Percentiles rank a stretch among this genome's conserved stretches.
Evolutionary conservation across 2,113 vertebrate genomes (phyloP).

Genomic region (Chamaea fasciata): DNA sequence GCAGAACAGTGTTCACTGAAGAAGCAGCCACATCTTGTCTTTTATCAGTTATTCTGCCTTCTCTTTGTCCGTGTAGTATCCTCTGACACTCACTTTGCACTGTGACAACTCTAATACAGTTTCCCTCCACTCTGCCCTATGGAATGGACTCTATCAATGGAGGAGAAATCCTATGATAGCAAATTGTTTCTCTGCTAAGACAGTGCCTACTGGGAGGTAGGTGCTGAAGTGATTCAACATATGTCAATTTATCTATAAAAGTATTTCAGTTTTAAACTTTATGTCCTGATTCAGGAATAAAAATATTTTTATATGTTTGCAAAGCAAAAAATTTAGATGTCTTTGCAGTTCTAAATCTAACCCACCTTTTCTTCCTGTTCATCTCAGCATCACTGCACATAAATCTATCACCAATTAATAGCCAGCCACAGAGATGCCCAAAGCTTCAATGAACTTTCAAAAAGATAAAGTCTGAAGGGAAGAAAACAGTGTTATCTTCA

Average conservation of each 20-base stretch:
- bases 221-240: not conserved
- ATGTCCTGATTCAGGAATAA: not conserved
- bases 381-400: not conserved
- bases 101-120: not conserved
- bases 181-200: not conserved
- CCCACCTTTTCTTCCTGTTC: not conserved
- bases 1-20: not conserved
- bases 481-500: not conserved
- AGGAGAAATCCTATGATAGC: not conserved
- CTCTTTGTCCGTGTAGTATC: not conserved
- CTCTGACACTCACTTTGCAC: not conserved
- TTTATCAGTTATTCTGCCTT: not conserved
- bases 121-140: not conserved
- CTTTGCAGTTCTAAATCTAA: not conserved
- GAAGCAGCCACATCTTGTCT: not conserved
- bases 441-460: not conserved
- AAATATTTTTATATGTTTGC: not conserved
- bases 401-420: not conserved
- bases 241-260: not conserved
- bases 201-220: not conserved
- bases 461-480: not conserved
- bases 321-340: not conserved
- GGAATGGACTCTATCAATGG: fast-evolving
- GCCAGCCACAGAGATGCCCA: not conserved
- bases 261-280: not conserved